Conservation (phyloP, 1,140 invertebrate species). For the Rhyzopertha dominica region DNA sequence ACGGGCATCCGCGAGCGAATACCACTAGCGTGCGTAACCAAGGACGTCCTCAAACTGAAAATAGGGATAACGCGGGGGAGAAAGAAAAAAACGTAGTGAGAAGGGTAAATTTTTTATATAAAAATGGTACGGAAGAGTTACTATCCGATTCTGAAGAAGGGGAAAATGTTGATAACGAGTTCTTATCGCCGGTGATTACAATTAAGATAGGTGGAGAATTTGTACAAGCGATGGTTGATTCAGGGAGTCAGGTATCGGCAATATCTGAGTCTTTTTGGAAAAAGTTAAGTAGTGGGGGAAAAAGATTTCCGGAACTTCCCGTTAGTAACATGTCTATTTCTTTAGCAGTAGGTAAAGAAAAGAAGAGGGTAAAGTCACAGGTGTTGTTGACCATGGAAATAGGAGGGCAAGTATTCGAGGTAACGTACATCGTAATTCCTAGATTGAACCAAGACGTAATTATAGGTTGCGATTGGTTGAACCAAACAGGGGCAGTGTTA, state of each 20-base stretch:
- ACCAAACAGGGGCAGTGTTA: slow-evolving; percentile 12
- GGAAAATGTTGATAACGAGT: slow-evolving; percentile 1
- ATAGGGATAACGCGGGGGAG: too few species aligned
- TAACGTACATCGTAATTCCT: slow-evolving; percentile 21
- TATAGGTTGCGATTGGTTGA: slow-evolving; percentile 30
- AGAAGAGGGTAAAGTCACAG: slow-evolving; percentile 20
- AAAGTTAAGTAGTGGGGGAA: slow-evolving; percentile 8
- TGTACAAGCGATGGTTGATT: slow-evolving; percentile 16
- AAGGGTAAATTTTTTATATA: slow-evolving; percentile 2
- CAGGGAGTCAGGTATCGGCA: slow-evolving; percentile 30
- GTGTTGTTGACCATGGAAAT: slow-evolving; percentile 6
- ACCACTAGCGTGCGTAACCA: too few species aligned
- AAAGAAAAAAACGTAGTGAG: too few species aligned
- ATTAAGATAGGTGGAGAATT: neutral
- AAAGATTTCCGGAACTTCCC: slow-evolving; percentile 18
- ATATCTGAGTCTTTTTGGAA: slow-evolving; percentile 26
- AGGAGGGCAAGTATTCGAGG: neutral
- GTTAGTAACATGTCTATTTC: slow-evolving; percentile 23
- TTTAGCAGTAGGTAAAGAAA: slow-evolving; percentile 22
- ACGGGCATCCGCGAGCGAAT: too few species aligned
- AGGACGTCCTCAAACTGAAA: too few species aligned
- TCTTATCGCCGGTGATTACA: neutral
- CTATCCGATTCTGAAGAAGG: neutral
- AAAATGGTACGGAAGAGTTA: neutral
- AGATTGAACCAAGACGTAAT: slow-evolving; percentile 22